These are phyloP conservation scores for Avahi laniger DNA, from an alignment of 2,797 vertebrate species.

Conservation along the genomic window DNA sequence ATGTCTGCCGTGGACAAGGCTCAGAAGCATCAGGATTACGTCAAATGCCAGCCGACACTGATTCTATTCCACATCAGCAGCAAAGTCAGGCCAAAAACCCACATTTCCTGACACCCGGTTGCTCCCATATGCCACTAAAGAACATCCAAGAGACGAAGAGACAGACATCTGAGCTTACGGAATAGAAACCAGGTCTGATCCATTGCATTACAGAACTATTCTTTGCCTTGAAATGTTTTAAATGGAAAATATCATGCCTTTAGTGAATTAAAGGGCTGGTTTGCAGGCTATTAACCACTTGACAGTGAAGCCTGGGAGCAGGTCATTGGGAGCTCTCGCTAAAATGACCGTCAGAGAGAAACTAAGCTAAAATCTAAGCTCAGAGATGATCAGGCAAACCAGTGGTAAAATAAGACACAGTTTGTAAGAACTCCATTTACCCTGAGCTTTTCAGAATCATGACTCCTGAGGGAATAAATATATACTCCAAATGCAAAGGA, in stretches of 20 bases:
- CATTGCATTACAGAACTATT: not conserved
- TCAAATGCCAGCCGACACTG: not conserved
- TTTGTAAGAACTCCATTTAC: slow-evolving; percentile 11
- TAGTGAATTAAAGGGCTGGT: not conserved
- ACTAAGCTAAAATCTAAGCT: slow-evolving; percentile 28
- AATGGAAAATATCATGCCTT: not conserved
- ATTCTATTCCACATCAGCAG: not conserved
- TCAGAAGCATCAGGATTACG: not conserved
- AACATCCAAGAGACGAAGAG: not conserved
- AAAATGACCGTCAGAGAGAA: slow-evolving; percentile 35
- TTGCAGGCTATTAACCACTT: not conserved
- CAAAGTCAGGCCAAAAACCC: not conserved
- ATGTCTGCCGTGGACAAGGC: not conserved
- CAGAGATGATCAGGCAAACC: not conserved
- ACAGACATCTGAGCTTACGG: not conserved
- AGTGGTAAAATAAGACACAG: not conserved
- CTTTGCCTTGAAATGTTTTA: slow-evolving; percentile 2
- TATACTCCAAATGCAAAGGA: not conserved
- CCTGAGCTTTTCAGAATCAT: slow-evolving; percentile 23
- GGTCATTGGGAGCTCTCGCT: not conserved
- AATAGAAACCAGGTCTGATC: not conserved
- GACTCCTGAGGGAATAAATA: slow-evolving; percentile 15
- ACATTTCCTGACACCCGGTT: not conserved
- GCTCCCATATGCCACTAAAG: not conserved
- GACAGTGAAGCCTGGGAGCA: not conserved